Conservation (phyloP, 35 echinoderm and acorn worm genomes). For the Lytechinus pictus region DNA sequence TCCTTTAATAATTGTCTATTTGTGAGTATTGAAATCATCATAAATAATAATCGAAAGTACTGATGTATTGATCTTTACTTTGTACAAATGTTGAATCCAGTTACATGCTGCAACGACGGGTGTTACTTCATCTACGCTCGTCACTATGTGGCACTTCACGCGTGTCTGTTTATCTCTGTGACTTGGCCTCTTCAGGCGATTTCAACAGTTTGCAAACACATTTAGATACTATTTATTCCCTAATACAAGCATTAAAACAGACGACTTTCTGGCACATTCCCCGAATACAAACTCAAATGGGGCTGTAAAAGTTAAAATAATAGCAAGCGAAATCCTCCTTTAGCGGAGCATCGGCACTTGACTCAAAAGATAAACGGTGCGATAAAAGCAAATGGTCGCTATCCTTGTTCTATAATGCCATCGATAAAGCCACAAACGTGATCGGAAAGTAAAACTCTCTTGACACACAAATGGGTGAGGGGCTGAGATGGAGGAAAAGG, state of each 20-base stretch:
- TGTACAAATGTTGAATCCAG: too few relatives aligned
- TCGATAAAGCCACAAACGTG: background rate
- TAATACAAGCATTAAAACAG: background rate
- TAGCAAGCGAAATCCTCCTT: background rate
- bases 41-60: too few relatives aligned
- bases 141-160: too few relatives aligned
- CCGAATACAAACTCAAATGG: background rate
- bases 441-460: slow-evolving; percentile 1
- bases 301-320: background rate
- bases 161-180: background rate
- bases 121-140: too few relatives aligned
- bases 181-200: background rate
- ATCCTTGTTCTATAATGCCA: background rate
- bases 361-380: background rate
- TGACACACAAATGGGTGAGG: background rate
- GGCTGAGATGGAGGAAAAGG: background rate
- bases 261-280: background rate
- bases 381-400: background rate
- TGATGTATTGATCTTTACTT: too few relatives aligned
- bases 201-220: background rate
- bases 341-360: background rate
- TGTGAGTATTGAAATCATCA: too few relatives aligned
- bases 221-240: background rate
- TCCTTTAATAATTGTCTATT: too few relatives aligned
- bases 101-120: too few relatives aligned